Evolutionary conservation across 2,797 vertebrate species (phyloP).

Genomic region (Gambelia wislizenii): DNA sequence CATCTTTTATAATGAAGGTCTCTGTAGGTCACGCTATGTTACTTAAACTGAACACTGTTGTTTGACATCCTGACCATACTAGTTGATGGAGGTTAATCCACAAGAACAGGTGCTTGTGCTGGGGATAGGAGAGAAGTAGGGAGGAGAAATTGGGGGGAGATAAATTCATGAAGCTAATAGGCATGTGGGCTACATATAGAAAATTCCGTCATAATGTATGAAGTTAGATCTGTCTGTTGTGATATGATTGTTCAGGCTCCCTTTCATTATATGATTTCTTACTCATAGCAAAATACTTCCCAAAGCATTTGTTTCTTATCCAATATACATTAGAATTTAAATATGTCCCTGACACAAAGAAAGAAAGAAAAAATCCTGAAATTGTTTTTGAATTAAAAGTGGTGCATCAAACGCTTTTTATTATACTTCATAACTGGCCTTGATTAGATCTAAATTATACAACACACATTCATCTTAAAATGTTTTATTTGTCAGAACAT

Average conservation of each 20-base stretch:
- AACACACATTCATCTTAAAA: not conserved
- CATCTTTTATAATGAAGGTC: not conserved
- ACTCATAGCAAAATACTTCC: not conserved
- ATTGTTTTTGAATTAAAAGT: constrained; percentile 13
- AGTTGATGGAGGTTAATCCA: not conserved
- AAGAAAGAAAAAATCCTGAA: not conserved
- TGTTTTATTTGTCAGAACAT: constrained; percentile 25
- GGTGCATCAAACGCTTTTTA: not conserved
- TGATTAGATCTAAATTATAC: constrained; percentile 19
- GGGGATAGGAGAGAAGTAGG: not conserved
- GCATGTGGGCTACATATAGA: not conserved
- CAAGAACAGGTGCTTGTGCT: not conserved
- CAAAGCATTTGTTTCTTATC: not conserved
- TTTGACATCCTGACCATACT: not conserved
- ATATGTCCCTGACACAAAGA: not conserved
- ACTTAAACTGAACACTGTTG: not conserved
- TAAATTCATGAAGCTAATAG: not conserved
- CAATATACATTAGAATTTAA: not conserved
- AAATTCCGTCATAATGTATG: not conserved
- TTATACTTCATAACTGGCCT: constrained; percentile 2
- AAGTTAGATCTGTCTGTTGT: no score
- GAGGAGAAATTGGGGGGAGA: not conserved
- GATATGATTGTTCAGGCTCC: not conserved
- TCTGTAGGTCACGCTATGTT: not conserved
- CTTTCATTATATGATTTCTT: constrained; percentile 1